Evolutionary conservation across 2,888 invertebrate genomes (phyloP), one percentile per base, ranked within the genome.

Genomic region (Pherbina coryleti): DNA sequence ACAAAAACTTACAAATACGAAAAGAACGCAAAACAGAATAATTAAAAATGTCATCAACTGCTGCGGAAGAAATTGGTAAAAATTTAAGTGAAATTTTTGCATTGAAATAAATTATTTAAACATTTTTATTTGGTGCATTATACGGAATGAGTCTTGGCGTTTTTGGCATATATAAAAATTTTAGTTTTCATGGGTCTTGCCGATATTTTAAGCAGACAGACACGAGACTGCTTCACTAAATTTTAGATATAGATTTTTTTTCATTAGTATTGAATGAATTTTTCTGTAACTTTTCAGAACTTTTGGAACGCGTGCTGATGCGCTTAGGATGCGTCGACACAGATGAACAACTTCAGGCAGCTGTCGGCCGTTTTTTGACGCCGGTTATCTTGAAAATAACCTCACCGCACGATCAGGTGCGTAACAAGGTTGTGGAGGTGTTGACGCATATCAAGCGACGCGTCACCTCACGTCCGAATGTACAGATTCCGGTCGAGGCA

Each of bases 331-430:
- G 95, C 84, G 95, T 97, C 1, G 96, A 97, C 83, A 94, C 94
- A 7, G 98, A 98, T 91, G 96, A 97, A 76, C 95, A 97, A 86
- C 91, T 98, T 76, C 95, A 97, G 89, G 93, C 92, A 85, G 93
- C 94, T 77, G 92, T 98, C 37, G 92, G 84, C 49, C 88, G 96
- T 87, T 97, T 97, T 89, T 90, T 98, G 75, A 93, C 96, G 34
- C 97, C 97, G 22, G 96, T 97, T 76, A 92, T 98, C 80, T 91
- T 97, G n/a, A 98, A 98, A 90, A 91, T 98, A 71, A 94, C 96
- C 64, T 97, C 97, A 28, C 93, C 94, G 62, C 93, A 96, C 90
- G 97, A 97, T 89, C 94, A 93, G 86, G 97, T 98, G 67, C 90
- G 93, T 69, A 91, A 91, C 82, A 93, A 93, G 91, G 93, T 92